Evolutionary conservation across 1,140 invertebrate genomes (phyloP).

Genomic region (Pogonus chalceus): DNA sequence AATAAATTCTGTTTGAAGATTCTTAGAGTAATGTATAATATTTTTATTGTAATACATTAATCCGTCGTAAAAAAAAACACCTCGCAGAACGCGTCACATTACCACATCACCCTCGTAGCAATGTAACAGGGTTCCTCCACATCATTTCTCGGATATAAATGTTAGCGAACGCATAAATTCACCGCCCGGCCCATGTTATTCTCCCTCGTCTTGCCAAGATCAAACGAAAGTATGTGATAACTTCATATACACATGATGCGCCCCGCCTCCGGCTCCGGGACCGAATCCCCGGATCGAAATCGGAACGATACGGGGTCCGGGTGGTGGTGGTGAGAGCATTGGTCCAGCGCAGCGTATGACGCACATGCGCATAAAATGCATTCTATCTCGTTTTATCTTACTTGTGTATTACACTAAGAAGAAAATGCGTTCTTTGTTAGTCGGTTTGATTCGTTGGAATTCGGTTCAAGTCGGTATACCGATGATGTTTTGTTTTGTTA

Average conservation of each 20-base stretch:
- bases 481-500: not conserved
- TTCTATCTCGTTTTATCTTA: not conserved
- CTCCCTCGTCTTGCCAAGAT: not conserved
- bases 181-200: not conserved
- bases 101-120: too few relatives aligned
- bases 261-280: not conserved
- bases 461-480: not conserved
- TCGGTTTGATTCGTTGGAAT: not conserved
- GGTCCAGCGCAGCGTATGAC: not conserved
- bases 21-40: too few relatives aligned
- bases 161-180: not conserved
- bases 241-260: constrained; percentile 4
- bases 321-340: not conserved
- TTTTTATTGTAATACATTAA: too few relatives aligned
- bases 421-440: not conserved
- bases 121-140: not conserved
- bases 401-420: too few relatives aligned
- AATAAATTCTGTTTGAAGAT: too few relatives aligned
- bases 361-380: not conserved
- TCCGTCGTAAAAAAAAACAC: too few relatives aligned
- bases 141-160: not conserved
- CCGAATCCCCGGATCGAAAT: not conserved
- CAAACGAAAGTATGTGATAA: constrained; percentile 7
- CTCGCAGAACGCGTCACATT: too few relatives aligned
- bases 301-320: not conserved